These are phyloP conservation scores for Brachyrhaphis roseni DNA, from an alignment of 2,797 vertebrate genomes.

Conservation along the genomic window DNA sequence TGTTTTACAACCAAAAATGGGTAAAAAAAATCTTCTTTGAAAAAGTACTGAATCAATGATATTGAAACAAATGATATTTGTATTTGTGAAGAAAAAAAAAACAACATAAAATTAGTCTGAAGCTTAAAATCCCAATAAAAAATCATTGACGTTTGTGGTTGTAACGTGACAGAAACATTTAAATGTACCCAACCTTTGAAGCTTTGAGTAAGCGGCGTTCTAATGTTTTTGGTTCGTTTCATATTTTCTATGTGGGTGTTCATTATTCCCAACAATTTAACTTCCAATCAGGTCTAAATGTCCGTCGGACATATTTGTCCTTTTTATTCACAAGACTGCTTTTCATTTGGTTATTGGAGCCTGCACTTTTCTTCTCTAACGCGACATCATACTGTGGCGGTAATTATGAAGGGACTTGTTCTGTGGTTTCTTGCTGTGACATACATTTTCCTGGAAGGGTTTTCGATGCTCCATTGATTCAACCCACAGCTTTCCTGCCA, in stretches of 20 bases:
- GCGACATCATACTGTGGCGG: slow-evolving; percentile 14
- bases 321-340: slow-evolving; percentile 9
- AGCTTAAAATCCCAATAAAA: not conserved
- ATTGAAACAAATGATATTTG: not conserved
- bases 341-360: slow-evolving; percentile 6
- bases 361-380: slow-evolving; percentile 19
- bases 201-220: not conserved
- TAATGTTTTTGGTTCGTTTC: not conserved
- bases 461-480: slow-evolving; percentile 16
- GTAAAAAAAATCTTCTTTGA: not conserved
- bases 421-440: slow-evolving; percentile 12
- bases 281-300: not conserved
- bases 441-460: slow-evolving; percentile 29
- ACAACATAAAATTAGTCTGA: not conserved
- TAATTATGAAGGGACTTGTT: slow-evolving; percentile 10
- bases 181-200: not conserved
- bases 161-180: not conserved
- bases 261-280: not conserved
- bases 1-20: not conserved
- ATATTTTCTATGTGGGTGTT: not conserved
- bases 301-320: not conserved
- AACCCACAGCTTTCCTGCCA: slow-evolving; percentile 1
- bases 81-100: not conserved
- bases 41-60: not conserved
- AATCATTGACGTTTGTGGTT: not conserved